Conservation (phyloP, 2,113 vertebrate genomes). For the Charina bottae region DNA sequence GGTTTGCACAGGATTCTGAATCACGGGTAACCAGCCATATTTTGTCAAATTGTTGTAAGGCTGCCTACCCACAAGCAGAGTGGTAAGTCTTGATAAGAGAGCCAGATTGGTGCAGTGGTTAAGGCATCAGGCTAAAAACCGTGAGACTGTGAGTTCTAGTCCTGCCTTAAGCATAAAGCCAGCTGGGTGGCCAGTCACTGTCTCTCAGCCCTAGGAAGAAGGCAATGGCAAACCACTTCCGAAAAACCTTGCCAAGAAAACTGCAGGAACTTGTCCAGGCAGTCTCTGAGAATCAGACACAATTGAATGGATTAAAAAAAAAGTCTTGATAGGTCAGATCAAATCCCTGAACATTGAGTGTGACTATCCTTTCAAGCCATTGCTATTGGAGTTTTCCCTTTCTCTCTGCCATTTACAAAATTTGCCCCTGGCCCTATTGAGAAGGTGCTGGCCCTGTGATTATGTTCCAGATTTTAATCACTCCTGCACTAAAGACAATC, state of each 20-base stretch:
- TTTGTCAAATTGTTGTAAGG: neutral
- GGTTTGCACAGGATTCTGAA: neutral
- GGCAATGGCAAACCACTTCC: too few relatives aligned
- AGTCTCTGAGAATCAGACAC: too few relatives aligned
- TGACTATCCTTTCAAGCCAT: constrained; percentile 38
- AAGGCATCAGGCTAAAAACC: too few relatives aligned
- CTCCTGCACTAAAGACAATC: constrained; percentile 63
- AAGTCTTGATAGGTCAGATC: neutral
- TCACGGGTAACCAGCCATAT: neutral
- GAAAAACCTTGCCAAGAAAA: too few relatives aligned
- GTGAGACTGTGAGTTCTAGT: too few relatives aligned
- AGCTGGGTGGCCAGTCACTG: too few relatives aligned
- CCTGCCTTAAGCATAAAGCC: too few relatives aligned
- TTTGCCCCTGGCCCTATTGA: constrained; percentile 30
- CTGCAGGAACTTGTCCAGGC: too few relatives aligned
- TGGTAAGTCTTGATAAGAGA: neutral
- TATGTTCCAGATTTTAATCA: constrained; percentile 68
- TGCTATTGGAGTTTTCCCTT: constrained; percentile 47
- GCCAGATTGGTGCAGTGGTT: too few relatives aligned
- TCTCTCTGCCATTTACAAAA: constrained; percentile 10
- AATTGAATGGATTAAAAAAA: neutral
- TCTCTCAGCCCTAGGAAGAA: too few relatives aligned
- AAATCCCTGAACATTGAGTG: too few relatives aligned
- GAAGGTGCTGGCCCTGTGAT: constrained; percentile 51
- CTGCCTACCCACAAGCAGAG: neutral